A percentile compares a stretch with the other conserved stretches of the same genome.
Evolutionary conservation across 2,888 invertebrate species (phyloP).

Genomic region (Azorinus chamasolen): DNA sequence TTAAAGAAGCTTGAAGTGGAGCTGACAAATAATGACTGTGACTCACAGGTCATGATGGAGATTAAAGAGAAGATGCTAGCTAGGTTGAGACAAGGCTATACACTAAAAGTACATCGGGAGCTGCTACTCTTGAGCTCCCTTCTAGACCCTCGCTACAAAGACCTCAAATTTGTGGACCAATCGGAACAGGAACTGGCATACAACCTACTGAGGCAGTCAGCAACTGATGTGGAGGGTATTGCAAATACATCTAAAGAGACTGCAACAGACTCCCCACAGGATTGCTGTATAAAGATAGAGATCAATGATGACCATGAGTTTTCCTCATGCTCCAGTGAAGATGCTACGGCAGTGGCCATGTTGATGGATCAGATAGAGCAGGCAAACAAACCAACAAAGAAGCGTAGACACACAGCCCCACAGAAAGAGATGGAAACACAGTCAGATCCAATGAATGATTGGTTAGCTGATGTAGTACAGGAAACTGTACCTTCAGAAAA

Average conservation of each 20-base stretch:
- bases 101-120: constrained; percentile 23
- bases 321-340: neutral
- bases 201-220: constrained; percentile 41
- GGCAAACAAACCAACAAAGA: neutral
- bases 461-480: constrained; percentile 65
- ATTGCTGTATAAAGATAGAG: constrained; percentile 46
- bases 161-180: constrained; percentile 58
- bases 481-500: constrained; percentile 25
- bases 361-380: neutral
- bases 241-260: neutral
- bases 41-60: neutral
- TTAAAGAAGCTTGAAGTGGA: constrained; percentile 59
- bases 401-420: neutral
- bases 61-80: constrained; percentile 8
- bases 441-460: constrained; percentile 40
- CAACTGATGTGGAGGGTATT: constrained; percentile 39
- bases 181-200: constrained; percentile 47
- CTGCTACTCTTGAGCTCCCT: constrained; percentile 60
- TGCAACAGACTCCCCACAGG: neutral
- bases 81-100: constrained; percentile 35
- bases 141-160: constrained; percentile 61
- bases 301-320: constrained; percentile 33
- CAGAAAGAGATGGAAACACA: constrained; percentile 2
- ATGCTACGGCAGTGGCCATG: neutral
- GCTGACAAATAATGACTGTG: constrained; percentile 29